Conservation (phyloP, 1,140 invertebrate genomes). For the Dendrolimus kikuchii region DNA sequence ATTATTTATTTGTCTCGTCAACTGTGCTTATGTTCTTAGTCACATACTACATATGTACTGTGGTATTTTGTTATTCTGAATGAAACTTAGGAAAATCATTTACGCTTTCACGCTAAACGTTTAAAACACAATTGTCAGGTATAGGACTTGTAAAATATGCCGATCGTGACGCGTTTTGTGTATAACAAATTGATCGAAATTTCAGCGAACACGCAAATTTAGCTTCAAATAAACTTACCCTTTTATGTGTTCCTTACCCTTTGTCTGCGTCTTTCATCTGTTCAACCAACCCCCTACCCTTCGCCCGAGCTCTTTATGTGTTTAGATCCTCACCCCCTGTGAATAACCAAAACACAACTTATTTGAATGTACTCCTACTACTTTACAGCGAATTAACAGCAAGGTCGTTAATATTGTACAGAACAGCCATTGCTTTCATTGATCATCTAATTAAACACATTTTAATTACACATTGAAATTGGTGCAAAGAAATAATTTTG, state of each 20-base stretch:
- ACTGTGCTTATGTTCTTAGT: constrained; percentile 71
- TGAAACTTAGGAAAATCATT: constrained; percentile 70
- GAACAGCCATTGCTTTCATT: constrained; percentile 65
- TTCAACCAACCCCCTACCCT: constrained; percentile 68
- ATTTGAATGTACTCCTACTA: constrained; percentile 60
- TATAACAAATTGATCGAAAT: constrained; percentile 60
- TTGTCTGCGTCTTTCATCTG: constrained; percentile 78
- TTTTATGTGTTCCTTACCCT: constrained; percentile 74
- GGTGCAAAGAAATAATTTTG: constrained; percentile 38
- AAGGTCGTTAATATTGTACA: constrained; percentile 59
- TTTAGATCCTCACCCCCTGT: constrained; percentile 69
- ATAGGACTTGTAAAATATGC: constrained; percentile 59
- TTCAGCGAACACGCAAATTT: constrained; percentile 68
- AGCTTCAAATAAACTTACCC: constrained; percentile 70
- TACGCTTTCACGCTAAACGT: constrained; percentile 71
- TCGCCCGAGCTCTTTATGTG: constrained; percentile 72
- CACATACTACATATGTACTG: constrained; percentile 49
- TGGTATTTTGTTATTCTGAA: constrained; percentile 57
- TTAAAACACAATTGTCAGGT: constrained; percentile 55
- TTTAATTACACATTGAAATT: constrained; percentile 48
- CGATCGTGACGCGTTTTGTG: constrained; percentile 52
- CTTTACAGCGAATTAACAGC: constrained; percentile 57
- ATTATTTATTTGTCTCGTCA: constrained; percentile 72
- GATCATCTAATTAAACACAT: constrained; percentile 40
- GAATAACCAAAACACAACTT: constrained; percentile 67